These are phyloP conservation scores for Tryphoninae sp. DNA, from an alignment of 2,888 invertebrate species.

Conservation along the genomic window DNA sequence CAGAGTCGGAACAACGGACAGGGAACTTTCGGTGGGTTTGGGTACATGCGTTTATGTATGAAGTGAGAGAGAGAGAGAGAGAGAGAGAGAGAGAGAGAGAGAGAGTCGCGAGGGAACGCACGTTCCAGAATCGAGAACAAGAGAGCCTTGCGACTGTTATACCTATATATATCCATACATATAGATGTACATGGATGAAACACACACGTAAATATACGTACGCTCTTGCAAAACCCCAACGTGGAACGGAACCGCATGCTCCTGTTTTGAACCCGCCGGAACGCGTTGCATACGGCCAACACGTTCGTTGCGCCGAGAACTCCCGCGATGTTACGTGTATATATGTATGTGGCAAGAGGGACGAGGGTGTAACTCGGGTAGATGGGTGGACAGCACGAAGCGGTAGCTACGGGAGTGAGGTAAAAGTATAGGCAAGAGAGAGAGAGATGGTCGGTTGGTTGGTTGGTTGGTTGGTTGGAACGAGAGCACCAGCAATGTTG, in stretches of 20 bases:
- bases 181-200: neutral
- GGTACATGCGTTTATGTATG: neutral
- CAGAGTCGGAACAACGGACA: slow-evolving; percentile 43
- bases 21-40: slow-evolving; percentile 20
- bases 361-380: slow-evolving; percentile 50
- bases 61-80: neutral
- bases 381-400: slow-evolving; percentile 53
- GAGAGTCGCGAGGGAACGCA: slow-evolving; percentile 48
- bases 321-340: neutral
- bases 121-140: slow-evolving; percentile 39
- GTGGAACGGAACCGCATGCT: slow-evolving; percentile 55
- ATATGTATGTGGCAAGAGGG: slow-evolving; percentile 16
- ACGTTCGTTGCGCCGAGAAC: slow-evolving; percentile 41
- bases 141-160: slow-evolving; percentile 40
- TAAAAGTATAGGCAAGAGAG: slow-evolving; percentile 24
- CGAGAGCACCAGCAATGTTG: slow-evolving; percentile 10
- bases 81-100: slow-evolving; percentile 41
- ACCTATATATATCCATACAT: neutral
- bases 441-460: neutral
- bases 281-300: slow-evolving; percentile 42
- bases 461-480: slow-evolving; percentile 18
- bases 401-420: slow-evolving; percentile 21
- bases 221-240: slow-evolving; percentile 39
- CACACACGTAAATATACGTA: slow-evolving; percentile 10
- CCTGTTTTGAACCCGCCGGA: slow-evolving; percentile 53